Evolutionary conservation across 2,888 invertebrate species (phyloP), one percentile per base, ranked within the genome.

Genomic region (Lochmaea crataegi): DNA sequence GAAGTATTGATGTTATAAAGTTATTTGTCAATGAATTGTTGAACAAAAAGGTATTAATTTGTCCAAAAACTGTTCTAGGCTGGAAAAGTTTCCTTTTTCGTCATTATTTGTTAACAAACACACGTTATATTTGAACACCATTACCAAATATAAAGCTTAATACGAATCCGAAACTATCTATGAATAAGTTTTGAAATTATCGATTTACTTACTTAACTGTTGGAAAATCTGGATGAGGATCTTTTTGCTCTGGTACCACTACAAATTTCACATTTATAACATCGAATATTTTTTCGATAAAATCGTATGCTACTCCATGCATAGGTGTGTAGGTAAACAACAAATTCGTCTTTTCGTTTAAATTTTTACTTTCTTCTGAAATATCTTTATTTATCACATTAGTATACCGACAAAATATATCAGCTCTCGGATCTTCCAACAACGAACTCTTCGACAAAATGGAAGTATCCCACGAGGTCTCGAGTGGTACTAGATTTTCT

Each of bases 191-290:
- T 7, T 38, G 32, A 38, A 38, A 53, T 18, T 10, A 2, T 16
- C 10, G 16, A 53, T 53, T 16, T 51, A 75, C 82, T 81, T 82
- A 86, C 87, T 92, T 92, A 0, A 99, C 98, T 0, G 99, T 99
- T 0, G 98, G 93, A 87, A 99, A 99, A 72, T 99, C 97, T 0
- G 99, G 98, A 89, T 99, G 92, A 0, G 99, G 96, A 69, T 94
- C 90, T 78, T 93, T 92, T 87, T 99, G 96, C 80, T 94, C 90
- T 53, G 87, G 86, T 0, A 94, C 94, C 58, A 90, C 89, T 77
- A 91, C 87, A 68, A 93, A 90, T 88, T 92, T 90, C 70, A 98
- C 91, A 77, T 93, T 92, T 65, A 94, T 93, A 11, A 88, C 86
- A 76, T 92, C 87, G 83, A 98, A 95, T 2, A 96, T 94, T 79